A percentile compares a stretch with the other conserved stretches of the same genome.
Conservation (phyloP, 1,140 invertebrate genomes). For the Meloidogyne floridensis region DNA sequence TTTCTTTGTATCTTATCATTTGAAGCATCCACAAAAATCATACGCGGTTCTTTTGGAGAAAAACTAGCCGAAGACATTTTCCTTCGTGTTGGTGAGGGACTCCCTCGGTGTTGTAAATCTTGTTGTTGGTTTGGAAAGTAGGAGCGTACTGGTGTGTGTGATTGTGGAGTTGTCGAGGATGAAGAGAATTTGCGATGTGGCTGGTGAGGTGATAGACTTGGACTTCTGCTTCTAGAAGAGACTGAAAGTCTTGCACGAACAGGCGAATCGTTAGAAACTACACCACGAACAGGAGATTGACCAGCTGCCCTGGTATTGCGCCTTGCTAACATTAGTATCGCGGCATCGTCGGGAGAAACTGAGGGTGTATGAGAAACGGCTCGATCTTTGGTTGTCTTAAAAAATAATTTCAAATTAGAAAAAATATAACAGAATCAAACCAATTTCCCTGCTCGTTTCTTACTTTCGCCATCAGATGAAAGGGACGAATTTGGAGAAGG, state of each 20-base stretch:
- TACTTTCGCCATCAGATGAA: conserved; percentile 8
- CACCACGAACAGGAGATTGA: neutral
- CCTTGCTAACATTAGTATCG: neutral
- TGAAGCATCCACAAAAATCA: neutral
- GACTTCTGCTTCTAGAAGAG: conserved; percentile 21
- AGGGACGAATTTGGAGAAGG: conserved; percentile 19
- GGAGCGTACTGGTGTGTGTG: neutral
- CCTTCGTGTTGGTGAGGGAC: conserved; percentile 1
- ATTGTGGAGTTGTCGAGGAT: conserved; percentile 8
- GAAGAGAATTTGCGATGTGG: neutral
- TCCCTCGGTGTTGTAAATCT: neutral
- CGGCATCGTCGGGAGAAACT: conserved; percentile 20
- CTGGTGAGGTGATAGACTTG: conserved; percentile 15
- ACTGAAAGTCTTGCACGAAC: neutral
- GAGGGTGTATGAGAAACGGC: conserved; percentile 7
- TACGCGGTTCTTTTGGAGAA: neutral
- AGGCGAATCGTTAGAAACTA: neutral
- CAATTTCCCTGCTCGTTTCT: neutral
- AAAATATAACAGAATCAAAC: neutral
- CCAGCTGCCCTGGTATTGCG: neutral
- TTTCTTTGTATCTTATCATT: neutral
- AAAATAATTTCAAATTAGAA: neutral
- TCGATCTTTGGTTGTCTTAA: conserved; percentile 9
- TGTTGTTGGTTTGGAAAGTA: conserved; percentile 3
- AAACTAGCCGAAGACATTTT: conserved; percentile 10